Percentiles rank a stretch among this genome's conserved stretches.
Conservation (phyloP, 2,888 invertebrate genomes). For the Coenonympha arcania region DNA sequence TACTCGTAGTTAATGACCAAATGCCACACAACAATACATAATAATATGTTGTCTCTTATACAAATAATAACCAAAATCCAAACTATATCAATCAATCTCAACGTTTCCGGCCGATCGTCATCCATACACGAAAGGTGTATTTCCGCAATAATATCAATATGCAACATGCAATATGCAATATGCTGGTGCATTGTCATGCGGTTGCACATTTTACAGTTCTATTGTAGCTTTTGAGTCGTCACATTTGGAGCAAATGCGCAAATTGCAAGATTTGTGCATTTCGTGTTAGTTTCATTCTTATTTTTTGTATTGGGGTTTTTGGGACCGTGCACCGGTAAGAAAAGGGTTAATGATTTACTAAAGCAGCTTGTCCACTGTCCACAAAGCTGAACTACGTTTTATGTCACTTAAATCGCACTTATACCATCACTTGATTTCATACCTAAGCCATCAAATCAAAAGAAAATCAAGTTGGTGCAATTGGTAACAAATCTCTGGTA, state of each 20-base stretch:
- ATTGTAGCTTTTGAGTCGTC: constrained; percentile 4
- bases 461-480: too few relatives aligned
- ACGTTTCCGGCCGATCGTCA: constrained; percentile 17
- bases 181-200: constrained; percentile 22
- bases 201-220: constrained; percentile 27
- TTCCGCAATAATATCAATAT: constrained; percentile 35
- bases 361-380: too few relatives aligned
- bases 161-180: constrained; percentile 24
- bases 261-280: background rate
- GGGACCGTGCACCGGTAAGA: background rate
- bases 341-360: constrained; percentile 6
- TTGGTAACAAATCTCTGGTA: too few relatives aligned
- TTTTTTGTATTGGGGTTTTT: background rate
- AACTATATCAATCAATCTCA: constrained; percentile 2
- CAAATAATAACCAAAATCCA: background rate
- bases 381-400: too few relatives aligned
- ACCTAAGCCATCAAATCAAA: too few relatives aligned
- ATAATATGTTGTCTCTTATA: too few relatives aligned
- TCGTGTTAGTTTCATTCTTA: background rate
- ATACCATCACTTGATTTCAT: too few relatives aligned
- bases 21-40: too few relatives aligned
- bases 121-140: constrained; percentile 39
- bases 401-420: too few relatives aligned
- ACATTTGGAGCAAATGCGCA: constrained; percentile 4
- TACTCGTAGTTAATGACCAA: too few relatives aligned